Evolutionary conservation across 2,113 vertebrate species (phyloP), one percentile per base, ranked within the genome.

Genomic region (Pseudopodoces humilis): DNA sequence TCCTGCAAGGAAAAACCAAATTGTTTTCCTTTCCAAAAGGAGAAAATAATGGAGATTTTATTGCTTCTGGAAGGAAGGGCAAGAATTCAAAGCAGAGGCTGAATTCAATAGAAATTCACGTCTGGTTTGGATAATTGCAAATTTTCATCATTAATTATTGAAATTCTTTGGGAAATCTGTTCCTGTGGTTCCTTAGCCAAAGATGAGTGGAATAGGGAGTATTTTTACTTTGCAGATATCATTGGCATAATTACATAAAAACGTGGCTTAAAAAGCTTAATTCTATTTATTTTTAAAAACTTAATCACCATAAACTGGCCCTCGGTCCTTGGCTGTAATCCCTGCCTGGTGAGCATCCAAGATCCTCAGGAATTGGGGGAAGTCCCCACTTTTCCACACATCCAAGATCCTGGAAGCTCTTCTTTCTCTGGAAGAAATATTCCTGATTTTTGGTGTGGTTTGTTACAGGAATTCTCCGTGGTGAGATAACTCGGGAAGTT

Each of bases 241-340:
- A 49, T 23, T 24, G 35, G 31, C 22, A 10, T 14, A 41, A 13
- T 35, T 33, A 30, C 27, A 18, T n/a, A 41, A 84, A 39, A 80
- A 13, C 1, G 3, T 31, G 25, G 16, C 44, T 39, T 46, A 2
- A 58, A 58, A 60, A 62, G 0, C 4, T 24, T 10, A 19, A 49
- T 64, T 44, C 2, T 15, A 31, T 41, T n/a, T 37, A 6, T 37
- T 75, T 43, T 22, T 22, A 18, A 15, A 47, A 67, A 50, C 15
- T 15, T 44, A 5, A 35, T 53, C 25, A 15, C 11, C 31, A 64
- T 31, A 53, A 53, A 55, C 12, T 30, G 15, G 2, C 19, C 37
- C 19, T 78, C 27, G 30, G 5, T 52, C 35, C 35, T 52, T 41
- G 35, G 13, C 35, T 27, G 10, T 10, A 27, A 27, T 33, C 13